phyloP scores from a whole-genome alignment of 2,797 vertebrate genomes.

The Chelmon rostratus region DNA sequence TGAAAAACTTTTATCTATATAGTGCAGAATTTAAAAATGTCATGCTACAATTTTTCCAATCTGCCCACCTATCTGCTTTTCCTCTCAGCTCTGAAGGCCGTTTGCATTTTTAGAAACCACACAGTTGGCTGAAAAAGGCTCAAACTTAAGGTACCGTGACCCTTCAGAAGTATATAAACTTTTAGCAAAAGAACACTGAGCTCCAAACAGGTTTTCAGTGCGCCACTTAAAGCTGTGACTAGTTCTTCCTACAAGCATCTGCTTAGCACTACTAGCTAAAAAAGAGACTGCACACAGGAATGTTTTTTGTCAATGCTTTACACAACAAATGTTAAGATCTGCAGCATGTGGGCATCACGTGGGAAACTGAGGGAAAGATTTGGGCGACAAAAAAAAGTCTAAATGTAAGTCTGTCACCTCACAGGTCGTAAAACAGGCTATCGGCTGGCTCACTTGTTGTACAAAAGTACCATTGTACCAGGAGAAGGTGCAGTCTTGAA shows the following conservation, averaged over 20 bases:
- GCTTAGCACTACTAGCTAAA: constrained; percentile 57
- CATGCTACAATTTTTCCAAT: constrained; percentile 25
- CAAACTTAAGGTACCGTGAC: constrained; percentile 48
- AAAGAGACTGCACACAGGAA: constrained; percentile 25
- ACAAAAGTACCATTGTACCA: constrained; percentile 44
- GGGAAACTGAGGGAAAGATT: constrained; percentile 37
- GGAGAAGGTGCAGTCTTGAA: constrained; percentile 43
- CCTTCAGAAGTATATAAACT: constrained; percentile 56
- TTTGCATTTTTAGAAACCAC: constrained; percentile 59
- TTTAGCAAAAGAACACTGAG: constrained; percentile 48
- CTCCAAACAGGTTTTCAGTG: constrained; percentile 47
- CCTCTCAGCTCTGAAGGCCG: constrained; percentile 15
- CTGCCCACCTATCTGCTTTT: constrained; percentile 57
- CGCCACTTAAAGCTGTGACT: constrained; percentile 60
- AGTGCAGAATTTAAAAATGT: constrained; percentile 35
- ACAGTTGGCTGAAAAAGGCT: constrained; percentile 53
- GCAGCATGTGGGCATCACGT: constrained; percentile 52
- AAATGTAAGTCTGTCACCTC: constrained; percentile 44
- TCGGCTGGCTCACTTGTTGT: constrained; percentile 40
- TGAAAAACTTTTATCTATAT: constrained; percentile 18
- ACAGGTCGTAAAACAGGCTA: constrained; percentile 48
- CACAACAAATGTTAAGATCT: constrained; percentile 52
- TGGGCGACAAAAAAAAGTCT: constrained; percentile 8
- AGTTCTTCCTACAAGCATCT: constrained; percentile 77
- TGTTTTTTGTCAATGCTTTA: constrained; percentile 49